Conservation (phyloP, 2,888 invertebrate species). For the Sphaerophoria rueppellii region DNA sequence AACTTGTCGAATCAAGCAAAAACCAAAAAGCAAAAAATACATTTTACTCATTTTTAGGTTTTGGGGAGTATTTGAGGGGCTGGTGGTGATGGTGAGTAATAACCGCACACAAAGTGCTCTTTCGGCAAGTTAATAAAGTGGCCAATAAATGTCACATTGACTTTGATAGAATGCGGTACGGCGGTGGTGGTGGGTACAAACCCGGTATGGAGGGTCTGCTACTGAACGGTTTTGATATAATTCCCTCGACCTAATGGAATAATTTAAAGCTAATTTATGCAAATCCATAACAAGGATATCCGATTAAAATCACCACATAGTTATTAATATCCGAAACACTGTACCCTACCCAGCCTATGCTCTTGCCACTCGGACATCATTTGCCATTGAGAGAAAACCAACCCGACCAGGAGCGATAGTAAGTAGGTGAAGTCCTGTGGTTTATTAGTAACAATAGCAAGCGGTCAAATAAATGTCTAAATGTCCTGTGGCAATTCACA, state of each 20-base stretch:
- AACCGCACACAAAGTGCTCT: conserved; percentile 66
- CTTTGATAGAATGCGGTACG: conserved; percentile 63
- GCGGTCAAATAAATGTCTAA: conserved; percentile 46
- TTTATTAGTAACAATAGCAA: conserved; percentile 45
- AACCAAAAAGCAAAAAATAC: neutral
- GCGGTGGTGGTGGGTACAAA: too few species aligned
- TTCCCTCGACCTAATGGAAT: conserved; percentile 43
- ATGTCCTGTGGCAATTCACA: conserved; percentile 29
- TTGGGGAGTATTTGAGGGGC: conserved; percentile 17
- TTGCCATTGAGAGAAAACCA: conserved; percentile 1
- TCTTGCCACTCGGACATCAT: neutral
- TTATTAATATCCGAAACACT: conserved; percentile 55
- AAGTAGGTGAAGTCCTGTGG: conserved; percentile 19
- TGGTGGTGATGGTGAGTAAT: conserved; percentile 47
- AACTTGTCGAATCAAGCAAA: conserved; percentile 17
- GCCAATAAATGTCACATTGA: conserved; percentile 71
- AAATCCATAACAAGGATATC: conserved; percentile 62
- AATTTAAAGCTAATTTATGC: conserved; percentile 56
- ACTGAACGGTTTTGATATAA: neutral
- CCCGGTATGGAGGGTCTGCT: neutral
- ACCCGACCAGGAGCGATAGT: neutral
- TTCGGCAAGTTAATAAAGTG: conserved; percentile 71
- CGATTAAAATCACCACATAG: conserved; percentile 61
- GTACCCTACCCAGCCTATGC: neutral
- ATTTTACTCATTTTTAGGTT: neutral